Conservation (phyloP, 2,797 vertebrate genomes). For the Peromyscus melanophrys region DNA sequence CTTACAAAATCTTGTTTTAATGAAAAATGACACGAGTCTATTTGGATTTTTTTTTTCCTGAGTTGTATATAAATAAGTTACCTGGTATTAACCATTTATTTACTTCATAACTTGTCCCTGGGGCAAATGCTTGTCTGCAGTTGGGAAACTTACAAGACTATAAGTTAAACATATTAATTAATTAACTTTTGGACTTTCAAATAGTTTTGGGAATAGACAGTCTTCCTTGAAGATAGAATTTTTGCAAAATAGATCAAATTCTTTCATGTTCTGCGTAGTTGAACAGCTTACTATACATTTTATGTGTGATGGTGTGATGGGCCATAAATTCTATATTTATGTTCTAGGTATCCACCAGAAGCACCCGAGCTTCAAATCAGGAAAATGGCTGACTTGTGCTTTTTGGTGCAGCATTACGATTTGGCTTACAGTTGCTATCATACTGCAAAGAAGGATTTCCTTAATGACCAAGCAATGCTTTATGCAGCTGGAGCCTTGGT, state of each 20-base stretch:
- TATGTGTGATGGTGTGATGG: slow-evolving; percentile 40
- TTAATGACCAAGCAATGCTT: slow-evolving; percentile 99
- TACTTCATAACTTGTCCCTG: slow-evolving; percentile 62
- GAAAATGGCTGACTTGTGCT: slow-evolving; percentile 99
- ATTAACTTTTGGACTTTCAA: background rate
- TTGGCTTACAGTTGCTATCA: slow-evolving; percentile 99
- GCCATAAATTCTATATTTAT: slow-evolving; percentile 51
- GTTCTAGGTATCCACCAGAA: slow-evolving; percentile 96
- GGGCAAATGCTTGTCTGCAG: slow-evolving; percentile 28
- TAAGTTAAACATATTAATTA: slow-evolving; percentile 54
- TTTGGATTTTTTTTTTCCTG: slow-evolving; percentile 35
- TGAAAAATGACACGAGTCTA: background rate
- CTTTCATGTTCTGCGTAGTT: background rate
- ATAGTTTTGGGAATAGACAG: slow-evolving; percentile 51
- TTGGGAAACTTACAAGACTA: slow-evolving; percentile 37
- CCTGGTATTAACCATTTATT: slow-evolving; percentile 51
- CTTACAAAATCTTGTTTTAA: slow-evolving; percentile 42
- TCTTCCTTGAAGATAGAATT: slow-evolving; percentile 48
- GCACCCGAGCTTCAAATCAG: slow-evolving; percentile 98
- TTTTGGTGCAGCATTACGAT: slow-evolving; percentile 99
- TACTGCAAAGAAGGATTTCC: slow-evolving; percentile 99
- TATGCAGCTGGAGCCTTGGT: slow-evolving; percentile 99
- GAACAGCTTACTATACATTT: slow-evolving; percentile 48
- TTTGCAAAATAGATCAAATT: slow-evolving; percentile 48
- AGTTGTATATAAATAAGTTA: slow-evolving; percentile 53